Evolutionary conservation across 2,113 vertebrate genomes (phyloP).

Genomic region (Misgurnus mizolepis): DNA sequence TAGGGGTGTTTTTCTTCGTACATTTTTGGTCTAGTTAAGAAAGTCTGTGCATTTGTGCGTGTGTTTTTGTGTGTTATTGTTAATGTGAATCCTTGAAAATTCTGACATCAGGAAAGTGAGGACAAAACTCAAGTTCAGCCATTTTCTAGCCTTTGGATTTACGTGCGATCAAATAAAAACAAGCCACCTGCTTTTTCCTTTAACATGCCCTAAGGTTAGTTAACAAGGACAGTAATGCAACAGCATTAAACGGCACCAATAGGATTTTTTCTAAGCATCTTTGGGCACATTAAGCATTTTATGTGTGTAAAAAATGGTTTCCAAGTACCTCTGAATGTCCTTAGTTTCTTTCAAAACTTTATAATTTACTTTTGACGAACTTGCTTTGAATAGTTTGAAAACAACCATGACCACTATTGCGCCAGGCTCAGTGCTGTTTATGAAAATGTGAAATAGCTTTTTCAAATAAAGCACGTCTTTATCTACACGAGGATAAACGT

Average conservation of each 20-base stretch:
- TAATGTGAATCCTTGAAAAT: constrained; percentile 6
- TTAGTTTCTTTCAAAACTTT: constrained; percentile 10
- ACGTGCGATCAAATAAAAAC: neutral
- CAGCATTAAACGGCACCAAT: neutral
- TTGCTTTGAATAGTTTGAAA: constrained; percentile 14
- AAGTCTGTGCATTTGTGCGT: constrained; percentile 34
- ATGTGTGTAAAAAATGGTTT: neutral
- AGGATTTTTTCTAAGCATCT: neutral
- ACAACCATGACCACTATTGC: neutral
- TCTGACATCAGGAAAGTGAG: neutral
- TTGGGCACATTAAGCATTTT: neutral
- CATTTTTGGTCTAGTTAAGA: constrained; percentile 24
- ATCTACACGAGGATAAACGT: neutral
- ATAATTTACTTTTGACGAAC: neutral
- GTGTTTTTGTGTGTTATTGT: constrained; percentile 18
- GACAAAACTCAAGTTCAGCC: constrained; percentile 33
- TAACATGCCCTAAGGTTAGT: neutral
- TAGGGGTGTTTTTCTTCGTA: neutral
- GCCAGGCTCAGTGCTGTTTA: neutral
- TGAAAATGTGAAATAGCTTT: neutral
- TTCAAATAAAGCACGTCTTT: constrained; percentile 4
- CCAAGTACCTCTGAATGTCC: neutral
- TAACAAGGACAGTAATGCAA: neutral
- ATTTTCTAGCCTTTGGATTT: constrained; percentile 18
- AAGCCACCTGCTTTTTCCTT: neutral